Evolutionary conservation across 2,888 invertebrate species (phyloP).

Genomic region (Ormyrus rosae): DNA sequence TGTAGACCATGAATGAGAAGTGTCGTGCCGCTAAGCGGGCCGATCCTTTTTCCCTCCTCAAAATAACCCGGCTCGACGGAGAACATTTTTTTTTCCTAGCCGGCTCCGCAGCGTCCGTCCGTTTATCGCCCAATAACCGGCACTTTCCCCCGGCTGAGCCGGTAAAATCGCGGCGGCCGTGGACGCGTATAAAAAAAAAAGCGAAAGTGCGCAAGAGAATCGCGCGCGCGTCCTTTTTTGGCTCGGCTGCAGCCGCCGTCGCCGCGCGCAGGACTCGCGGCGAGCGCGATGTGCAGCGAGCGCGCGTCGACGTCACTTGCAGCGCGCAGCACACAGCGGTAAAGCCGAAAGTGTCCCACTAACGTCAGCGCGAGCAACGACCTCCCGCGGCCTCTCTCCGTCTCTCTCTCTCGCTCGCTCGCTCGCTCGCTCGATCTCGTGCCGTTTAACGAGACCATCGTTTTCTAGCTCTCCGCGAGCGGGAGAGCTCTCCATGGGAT

Average conservation of each 20-base stretch:
- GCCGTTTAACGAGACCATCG: slow-evolving; percentile 26
- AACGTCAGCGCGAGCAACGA: slow-evolving; percentile 68
- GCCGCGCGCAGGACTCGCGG: slow-evolving; percentile 15
- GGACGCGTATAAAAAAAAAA: background rate
- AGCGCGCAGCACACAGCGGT: too few species aligned
- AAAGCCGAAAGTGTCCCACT: slow-evolving; percentile 70
- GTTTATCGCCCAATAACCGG: too few species aligned
- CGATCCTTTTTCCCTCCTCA: too few species aligned
- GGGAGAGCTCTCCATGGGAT: too few species aligned
- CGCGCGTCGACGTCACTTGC: too few species aligned
- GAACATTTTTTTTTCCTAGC: too few species aligned
- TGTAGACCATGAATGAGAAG: slow-evolving; percentile 8
- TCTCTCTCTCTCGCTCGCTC: background rate
- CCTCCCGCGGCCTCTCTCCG: slow-evolving; percentile 60
- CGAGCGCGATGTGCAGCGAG: background rate
- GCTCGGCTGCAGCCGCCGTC: background rate
- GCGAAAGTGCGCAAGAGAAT: slow-evolving; percentile 25
- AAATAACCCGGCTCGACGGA: too few species aligned
- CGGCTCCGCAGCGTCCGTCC: too few species aligned
- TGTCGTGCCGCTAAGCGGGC: background rate
- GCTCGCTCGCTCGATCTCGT: background rate
- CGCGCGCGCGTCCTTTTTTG: slow-evolving; percentile 42
- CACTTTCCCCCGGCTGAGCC: too few species aligned
- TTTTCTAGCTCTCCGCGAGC: background rate
- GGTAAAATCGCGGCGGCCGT: background rate